These are phyloP conservation scores for Thaumatotibia leucotreta DNA, from an alignment of 1,140 invertebrate species.

Conservation along the genomic window DNA sequence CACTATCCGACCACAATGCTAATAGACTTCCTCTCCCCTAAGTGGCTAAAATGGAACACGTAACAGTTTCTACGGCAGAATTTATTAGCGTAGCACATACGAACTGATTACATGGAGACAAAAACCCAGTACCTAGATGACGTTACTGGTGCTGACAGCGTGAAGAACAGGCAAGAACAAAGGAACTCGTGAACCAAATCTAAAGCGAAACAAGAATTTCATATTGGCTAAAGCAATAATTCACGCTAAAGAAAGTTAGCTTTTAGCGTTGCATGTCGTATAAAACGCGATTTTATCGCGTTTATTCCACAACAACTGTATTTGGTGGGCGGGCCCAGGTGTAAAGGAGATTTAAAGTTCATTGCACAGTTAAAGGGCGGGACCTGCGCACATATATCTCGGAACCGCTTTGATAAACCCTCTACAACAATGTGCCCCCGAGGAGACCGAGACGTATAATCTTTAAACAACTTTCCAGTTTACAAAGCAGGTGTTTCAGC, in stretches of 20 bases:
- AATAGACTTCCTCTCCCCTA: conserved; percentile 16
- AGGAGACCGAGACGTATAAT: conserved; percentile 27
- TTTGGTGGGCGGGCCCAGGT: conserved; percentile 60
- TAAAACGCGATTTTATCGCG: conserved; percentile 56
- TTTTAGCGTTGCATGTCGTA: conserved; percentile 42
- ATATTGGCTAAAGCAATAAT: conserved; percentile 24
- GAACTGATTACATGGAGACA: neutral
- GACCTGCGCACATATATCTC: conserved; percentile 51
- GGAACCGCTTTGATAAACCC: conserved; percentile 47
- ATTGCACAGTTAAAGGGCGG: conserved; percentile 61
- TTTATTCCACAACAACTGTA: conserved; percentile 61
- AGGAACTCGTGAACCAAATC: neutral
- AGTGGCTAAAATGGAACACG: conserved; percentile 13
- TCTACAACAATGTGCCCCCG: conserved; percentile 32
- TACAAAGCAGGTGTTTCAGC: conserved; percentile 18
- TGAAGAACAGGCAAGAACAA: conserved; percentile 16
- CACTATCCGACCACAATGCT: conserved; percentile 34
- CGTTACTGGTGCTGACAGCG: neutral
- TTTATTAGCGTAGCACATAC: neutral
- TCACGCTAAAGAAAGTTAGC: conserved; percentile 30
- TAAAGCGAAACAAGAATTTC: conserved; percentile 15
- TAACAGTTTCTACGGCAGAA: neutral
- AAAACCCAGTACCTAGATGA: conserved; percentile 13
- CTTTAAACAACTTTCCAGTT: conserved; percentile 27
- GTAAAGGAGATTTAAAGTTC: conserved; percentile 67